Conservation (phyloP, 2,888 invertebrate species). For the Slavum lentiscoides region DNA sequence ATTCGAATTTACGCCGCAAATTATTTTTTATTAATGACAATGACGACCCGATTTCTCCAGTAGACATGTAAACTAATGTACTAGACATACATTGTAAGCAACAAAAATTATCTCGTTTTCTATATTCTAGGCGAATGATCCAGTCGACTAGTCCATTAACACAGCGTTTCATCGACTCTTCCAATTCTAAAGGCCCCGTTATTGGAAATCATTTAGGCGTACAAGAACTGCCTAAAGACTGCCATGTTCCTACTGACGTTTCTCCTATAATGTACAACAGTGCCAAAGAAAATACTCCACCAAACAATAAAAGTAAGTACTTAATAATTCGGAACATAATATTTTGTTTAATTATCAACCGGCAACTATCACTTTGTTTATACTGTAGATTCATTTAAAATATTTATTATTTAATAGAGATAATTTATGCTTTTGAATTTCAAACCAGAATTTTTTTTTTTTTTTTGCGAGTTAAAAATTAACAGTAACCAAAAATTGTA, state of each 20-base stretch:
- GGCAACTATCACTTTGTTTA: background rate
- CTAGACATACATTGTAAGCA: too few relatives aligned
- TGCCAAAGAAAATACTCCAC: constrained; percentile 30
- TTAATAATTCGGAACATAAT: too few relatives aligned
- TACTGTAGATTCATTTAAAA: background rate
- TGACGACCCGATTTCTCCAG: constrained; percentile 49
- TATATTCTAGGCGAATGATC: constrained; percentile 7
- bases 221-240: constrained; percentile 44
- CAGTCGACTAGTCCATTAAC: constrained; percentile 19
- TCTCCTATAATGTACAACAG: constrained; percentile 32
- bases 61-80: constrained; percentile 24
- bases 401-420: too few relatives aligned
- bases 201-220: constrained; percentile 44
- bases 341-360: too few relatives aligned
- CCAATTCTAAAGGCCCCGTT: constrained; percentile 31
- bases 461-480: too few relatives aligned
- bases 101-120: background rate
- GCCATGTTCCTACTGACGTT: constrained; percentile 38
- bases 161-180: background rate
- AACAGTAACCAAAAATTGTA: too few relatives aligned
- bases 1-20: constrained; percentile 40
- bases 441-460: too few relatives aligned
- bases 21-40: constrained; percentile 44
- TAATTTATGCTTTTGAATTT: too few relatives aligned
- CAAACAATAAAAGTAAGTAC: constrained; percentile 25